phyloP scores from a whole-genome alignment of 2,888 invertebrate genomes.

The Andrena dorsata region DNA sequence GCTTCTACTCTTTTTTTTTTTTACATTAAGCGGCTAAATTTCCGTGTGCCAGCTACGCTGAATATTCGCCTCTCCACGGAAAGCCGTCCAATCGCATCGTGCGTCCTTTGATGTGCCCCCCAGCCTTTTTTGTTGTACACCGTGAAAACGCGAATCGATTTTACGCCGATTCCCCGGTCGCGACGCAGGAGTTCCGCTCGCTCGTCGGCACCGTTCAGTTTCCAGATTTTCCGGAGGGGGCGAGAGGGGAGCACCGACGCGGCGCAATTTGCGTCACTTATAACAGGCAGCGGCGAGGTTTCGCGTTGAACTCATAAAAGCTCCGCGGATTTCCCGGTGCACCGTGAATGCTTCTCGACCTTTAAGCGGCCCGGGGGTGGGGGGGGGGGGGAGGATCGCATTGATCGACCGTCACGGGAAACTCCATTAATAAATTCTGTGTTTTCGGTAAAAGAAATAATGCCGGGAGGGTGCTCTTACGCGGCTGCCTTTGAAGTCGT shows the following conservation, averaged over 20 bases:
- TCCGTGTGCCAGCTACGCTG: slow-evolving; percentile 51
- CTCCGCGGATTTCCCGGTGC: background rate
- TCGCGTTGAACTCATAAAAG: slow-evolving; percentile 21
- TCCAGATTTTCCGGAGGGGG: slow-evolving; percentile 28
- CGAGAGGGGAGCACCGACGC: background rate
- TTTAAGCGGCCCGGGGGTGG: background rate
- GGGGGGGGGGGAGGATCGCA: background rate
- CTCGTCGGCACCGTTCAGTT: slow-evolving; percentile 7
- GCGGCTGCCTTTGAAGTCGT: background rate
- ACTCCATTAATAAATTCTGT: slow-evolving; percentile 27
- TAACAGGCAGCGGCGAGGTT: slow-evolving; percentile 4
- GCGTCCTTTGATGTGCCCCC: slow-evolving; percentile 64
- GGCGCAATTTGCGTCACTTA: slow-evolving; percentile 42
- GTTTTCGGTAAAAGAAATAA: background rate
- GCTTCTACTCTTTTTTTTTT: slow-evolving; percentile 29
- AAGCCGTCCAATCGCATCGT: slow-evolving; percentile 64
- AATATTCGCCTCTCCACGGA: slow-evolving; percentile 56
- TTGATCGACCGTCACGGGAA: slow-evolving; percentile 1
- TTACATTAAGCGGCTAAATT: slow-evolving; percentile 70
- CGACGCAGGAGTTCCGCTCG: slow-evolving; percentile 18
- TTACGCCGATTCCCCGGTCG: slow-evolving; percentile 42
- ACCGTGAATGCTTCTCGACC: slow-evolving; percentile 13
- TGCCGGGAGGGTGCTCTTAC: background rate
- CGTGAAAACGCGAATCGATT: slow-evolving; percentile 64
- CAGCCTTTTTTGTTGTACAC: slow-evolving; percentile 44